Conservation (phyloP, 92 coral and sea anemone species). For the Porites lobata region DNA sequence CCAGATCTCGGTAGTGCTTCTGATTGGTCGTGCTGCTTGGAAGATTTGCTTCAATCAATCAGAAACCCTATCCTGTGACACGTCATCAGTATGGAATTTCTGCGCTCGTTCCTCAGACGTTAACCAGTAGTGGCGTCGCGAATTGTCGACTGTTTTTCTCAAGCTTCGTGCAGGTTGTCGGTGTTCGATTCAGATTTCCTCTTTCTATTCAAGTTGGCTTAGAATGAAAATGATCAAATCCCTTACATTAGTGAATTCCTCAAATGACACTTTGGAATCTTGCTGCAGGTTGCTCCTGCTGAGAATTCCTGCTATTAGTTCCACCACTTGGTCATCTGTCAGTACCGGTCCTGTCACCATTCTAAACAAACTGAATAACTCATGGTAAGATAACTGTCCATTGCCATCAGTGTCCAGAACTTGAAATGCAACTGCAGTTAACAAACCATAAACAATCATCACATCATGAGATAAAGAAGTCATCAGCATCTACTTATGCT, state of each 20-base stretch:
- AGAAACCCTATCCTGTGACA: no score
- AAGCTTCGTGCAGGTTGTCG: no score
- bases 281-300: constrained; percentile 47
- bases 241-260: constrained; percentile 76
- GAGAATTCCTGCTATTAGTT: constrained; percentile 53
- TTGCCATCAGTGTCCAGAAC: constrained; percentile 78
- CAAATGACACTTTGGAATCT: constrained; percentile 67
- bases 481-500: not conserved
- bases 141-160: no score
- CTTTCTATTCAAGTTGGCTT: not conserved
- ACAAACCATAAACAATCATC: not conserved
- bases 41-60: no score
- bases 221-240: no score
- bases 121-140: no score
- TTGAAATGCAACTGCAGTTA: constrained; percentile 81
- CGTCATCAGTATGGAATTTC: no score
- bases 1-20: no score
- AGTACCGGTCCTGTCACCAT: constrained; percentile 78
- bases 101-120: no score
- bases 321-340: constrained; percentile 74
- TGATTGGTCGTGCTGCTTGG: no score
- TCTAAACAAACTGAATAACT: constrained; percentile 82
- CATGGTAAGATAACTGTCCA: constrained; percentile 76
- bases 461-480: not conserved
- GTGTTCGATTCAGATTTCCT: not conserved